These are phyloP conservation scores for Drosophila prosaltans DNA, from an alignment of 1,140 invertebrate species.

Conservation along the genomic window DNA sequence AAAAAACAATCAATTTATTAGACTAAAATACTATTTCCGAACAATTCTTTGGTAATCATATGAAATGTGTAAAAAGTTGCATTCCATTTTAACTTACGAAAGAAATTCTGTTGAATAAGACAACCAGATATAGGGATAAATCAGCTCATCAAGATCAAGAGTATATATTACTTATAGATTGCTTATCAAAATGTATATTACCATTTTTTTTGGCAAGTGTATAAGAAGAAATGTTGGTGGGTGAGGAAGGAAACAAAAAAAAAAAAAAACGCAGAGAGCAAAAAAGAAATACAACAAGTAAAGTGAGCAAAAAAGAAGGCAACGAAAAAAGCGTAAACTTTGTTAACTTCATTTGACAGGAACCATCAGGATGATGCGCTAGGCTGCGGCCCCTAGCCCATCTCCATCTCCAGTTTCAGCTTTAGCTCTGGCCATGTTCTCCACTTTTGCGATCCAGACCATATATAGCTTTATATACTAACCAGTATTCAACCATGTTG, in stretches of 20 bases:
- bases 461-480: slow-evolving; percentile 53
- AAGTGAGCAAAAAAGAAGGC: slow-evolving; percentile 40
- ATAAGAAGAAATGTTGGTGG: slow-evolving; percentile 18
- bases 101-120: no score
- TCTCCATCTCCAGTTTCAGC: no score
- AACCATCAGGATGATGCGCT: slow-evolving; percentile 33
- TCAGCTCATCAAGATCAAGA: no score
- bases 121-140: no score
- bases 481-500: slow-evolving; percentile 21
- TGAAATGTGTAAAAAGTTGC: no score
- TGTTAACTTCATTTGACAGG: slow-evolving; percentile 79
- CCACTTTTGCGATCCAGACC: slow-evolving; percentile 40
- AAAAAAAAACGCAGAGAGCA: not conserved
- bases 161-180: no score
- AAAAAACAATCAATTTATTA: no score
- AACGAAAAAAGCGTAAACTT: slow-evolving; percentile 73
- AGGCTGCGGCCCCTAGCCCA: not conserved
- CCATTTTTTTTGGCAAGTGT: no score
- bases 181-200: no score
- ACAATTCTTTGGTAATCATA: no score
- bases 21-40: no score
- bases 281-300: slow-evolving; percentile 22
- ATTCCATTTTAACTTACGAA: no score
- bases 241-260: not conserved
- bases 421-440: not conserved